These are phyloP conservation scores for Tiphia femorata DNA, from an alignment of 2,888 invertebrate genomes.

Conservation along the genomic window DNA sequence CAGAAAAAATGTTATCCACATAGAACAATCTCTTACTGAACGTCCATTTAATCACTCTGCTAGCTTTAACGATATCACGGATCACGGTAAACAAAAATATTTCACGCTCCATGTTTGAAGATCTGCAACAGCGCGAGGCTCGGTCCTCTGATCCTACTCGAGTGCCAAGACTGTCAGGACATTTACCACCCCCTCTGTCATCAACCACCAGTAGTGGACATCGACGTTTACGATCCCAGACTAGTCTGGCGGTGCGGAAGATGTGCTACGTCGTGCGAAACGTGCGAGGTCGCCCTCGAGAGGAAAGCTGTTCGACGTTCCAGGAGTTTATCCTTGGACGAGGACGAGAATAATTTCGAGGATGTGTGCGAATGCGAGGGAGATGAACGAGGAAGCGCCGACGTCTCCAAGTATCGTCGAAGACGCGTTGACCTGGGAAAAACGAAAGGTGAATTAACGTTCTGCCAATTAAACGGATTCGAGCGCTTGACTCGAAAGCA, in stretches of 20 bases:
- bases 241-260: slow-evolving; percentile 55
- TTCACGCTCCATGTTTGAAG: slow-evolving; percentile 29
- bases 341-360: neutral
- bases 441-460: too few relatives aligned
- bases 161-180: slow-evolving; percentile 59
- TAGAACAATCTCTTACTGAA: too few relatives aligned
- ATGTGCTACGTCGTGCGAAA: slow-evolving; percentile 9
- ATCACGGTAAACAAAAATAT: neutral
- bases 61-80: neutral
- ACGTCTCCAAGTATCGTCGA: too few relatives aligned
- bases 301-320: too few relatives aligned
- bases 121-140: slow-evolving; percentile 56
- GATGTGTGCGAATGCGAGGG: too few relatives aligned
- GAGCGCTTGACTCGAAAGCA: too few relatives aligned
- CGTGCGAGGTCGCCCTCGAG: slow-evolving; percentile 2
- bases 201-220: slow-evolving; percentile 53
- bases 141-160: slow-evolving; percentile 55
- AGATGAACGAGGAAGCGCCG: too few relatives aligned
- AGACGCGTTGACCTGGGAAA: too few relatives aligned
- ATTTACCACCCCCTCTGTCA: slow-evolving; percentile 58
- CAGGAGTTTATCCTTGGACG: too few relatives aligned
- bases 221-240: slow-evolving; percentile 52
- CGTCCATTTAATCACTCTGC: too few relatives aligned
- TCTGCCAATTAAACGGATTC: too few relatives aligned
- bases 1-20: too few relatives aligned